Evolutionary conservation across 2,797 vertebrate species (phyloP), one percentile per base, ranked within the genome.

Genomic region (Zenarchopterus dispar): DNA sequence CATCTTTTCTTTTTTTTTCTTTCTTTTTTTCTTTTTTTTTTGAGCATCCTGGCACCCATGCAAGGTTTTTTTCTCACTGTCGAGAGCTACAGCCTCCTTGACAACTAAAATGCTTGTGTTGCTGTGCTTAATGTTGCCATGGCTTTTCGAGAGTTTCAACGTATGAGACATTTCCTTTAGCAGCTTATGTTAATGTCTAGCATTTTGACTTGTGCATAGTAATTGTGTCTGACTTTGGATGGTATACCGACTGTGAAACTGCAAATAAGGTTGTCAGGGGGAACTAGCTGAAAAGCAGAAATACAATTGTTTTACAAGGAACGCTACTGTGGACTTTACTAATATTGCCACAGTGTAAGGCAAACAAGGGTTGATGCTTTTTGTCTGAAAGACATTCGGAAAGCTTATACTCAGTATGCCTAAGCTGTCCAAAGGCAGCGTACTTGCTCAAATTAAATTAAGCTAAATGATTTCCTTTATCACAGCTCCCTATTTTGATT

Each of bases 91-190:
- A 67, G 75, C 71, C 80, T 80, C 71, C 68, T 60, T 80, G 67
- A 86, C 69, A 82, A 79, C 62, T 82, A 50, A 87, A 82, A 84
- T n/a, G 54, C 46, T 80, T 36, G 53, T 73, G 56, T 80, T 72
- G 24, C 57, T 56, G 42, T 64, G 67, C 62, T 70, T 75, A 69
- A 69, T 61, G 73, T 75, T 78, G 81, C 71, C 75, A 75, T 53
- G 62, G 64, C 61, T 76, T 71, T 75, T 53, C 58, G 68, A 39
- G 62, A 59, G 49, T 78, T 78, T 68, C 64, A 67, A 67, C 73
- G 63, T 73, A 63, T 16, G 47, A 58, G 22, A 10, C 5, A 19
- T 11, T 18, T 50, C 44, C 26, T 57, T 23, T 18, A 2, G 39
- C 47, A 57, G 36, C 21, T 48, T 41, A 43, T 28, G 39, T 48